phyloP scores from a whole-genome alignment of 2,113 vertebrate species.

The Macrotis lagotis region DNA sequence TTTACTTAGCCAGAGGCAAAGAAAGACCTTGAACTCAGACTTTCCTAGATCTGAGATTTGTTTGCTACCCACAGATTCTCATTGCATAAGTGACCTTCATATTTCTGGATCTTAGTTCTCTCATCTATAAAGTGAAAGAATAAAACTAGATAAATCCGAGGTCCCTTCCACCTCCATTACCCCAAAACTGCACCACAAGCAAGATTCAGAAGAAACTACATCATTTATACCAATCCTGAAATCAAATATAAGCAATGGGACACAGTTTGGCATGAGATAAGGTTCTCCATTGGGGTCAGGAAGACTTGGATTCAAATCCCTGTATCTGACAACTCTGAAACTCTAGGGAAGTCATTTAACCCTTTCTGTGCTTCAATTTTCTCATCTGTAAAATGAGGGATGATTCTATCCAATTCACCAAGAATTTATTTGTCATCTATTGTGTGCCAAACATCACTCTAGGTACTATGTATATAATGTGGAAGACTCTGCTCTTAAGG shows the following conservation, averaged over 20 bases:
- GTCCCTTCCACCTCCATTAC: not conserved
- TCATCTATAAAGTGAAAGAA: not conserved
- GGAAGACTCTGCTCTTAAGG: not conserved
- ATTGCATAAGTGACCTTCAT: not conserved
- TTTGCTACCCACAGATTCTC: not conserved
- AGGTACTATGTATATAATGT: not conserved
- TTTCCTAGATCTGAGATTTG: not conserved
- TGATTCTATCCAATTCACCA: not conserved
- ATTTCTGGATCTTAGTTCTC: not conserved
- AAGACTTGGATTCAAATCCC: not conserved
- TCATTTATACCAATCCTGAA: not conserved
- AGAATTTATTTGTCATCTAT: not conserved
- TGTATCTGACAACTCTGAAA: not conserved
- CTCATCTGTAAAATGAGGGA: not conserved
- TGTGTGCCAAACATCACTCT: not conserved
- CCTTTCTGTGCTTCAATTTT: not conserved
- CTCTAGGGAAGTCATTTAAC: not conserved
- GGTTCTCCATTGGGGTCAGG: not conserved
- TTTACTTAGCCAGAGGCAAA: not conserved
- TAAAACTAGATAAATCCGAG: not conserved
- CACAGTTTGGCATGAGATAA: not conserved
- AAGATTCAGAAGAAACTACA: not conserved
- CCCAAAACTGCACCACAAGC: not conserved
- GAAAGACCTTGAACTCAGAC: not conserved
- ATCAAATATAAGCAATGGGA: not conserved